A percentile compares a stretch with the other conserved stretches of the same genome.
Evolutionary conservation across 1,140 invertebrate genomes (phyloP).

Genomic region (fruit fly (Drosophila melanogaster)): Release_6_plus_ISO1_MT NC_004354.4:11711501-11712000

Average conservation of each 20-base stretch:
- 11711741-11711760: constrained; percentile 67
- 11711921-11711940: constrained; percentile 52
- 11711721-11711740: constrained; percentile 74
- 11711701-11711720: constrained; percentile 58
- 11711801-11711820: constrained; percentile 54
- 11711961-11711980: constrained; percentile 44
- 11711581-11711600: constrained; percentile 58
- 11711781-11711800: constrained; percentile 65
- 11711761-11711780: constrained; percentile 58
- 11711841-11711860: constrained; percentile 62
- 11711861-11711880: constrained; percentile 20
- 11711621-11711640: constrained; percentile 48
- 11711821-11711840: constrained; percentile 56
- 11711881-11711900: constrained; percentile 20
- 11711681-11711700: constrained; percentile 55
- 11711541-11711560: constrained; percentile 48
- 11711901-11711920: constrained; percentile 19
- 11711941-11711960: constrained; percentile 61
- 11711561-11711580: constrained; percentile 13
- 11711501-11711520: constrained; percentile 75
- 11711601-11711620: constrained; percentile 67
- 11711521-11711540: constrained; percentile 82
- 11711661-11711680: constrained; percentile 29
- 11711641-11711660: constrained; percentile 28
- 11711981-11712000: constrained; percentile 38